Evolutionary conservation across 1,140 invertebrate species (phyloP).

Genomic region (Prorops nasuta): DNA sequence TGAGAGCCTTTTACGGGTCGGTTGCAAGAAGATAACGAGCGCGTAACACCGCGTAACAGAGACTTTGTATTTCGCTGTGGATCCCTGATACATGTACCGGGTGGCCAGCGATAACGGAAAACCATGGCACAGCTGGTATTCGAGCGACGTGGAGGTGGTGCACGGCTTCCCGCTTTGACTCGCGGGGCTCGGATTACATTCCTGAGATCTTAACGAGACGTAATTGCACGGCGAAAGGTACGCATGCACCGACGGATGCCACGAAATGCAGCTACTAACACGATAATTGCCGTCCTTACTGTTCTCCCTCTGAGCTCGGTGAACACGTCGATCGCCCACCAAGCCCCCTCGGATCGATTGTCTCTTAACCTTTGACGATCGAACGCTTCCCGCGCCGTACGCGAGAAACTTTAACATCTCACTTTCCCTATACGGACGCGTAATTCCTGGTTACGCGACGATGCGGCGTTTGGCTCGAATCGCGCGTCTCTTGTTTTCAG

Average conservation of each 20-base stretch:
- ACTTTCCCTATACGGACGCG: no score
- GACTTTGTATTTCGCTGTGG: not conserved
- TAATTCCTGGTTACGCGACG: no score
- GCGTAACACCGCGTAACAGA: slow-evolving; percentile 25
- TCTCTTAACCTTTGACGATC: no score
- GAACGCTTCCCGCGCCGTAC: no score
- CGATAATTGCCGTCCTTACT: slow-evolving; percentile 48
- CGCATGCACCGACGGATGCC: slow-evolving; percentile 37
- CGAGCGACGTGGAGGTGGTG: slow-evolving; percentile 23
- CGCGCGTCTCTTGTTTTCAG: no score
- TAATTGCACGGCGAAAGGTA: slow-evolving; percentile 46
- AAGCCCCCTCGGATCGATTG: no score
- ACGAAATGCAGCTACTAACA: slow-evolving; percentile 43
- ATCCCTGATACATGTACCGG: not conserved
- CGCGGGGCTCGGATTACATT: slow-evolving; percentile 31
- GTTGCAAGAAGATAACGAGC: slow-evolving; percentile 19
- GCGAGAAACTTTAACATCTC: no score
- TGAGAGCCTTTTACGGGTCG: not conserved
- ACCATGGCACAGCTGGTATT: slow-evolving; percentile 12
- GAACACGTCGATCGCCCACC: slow-evolving; percentile 24
- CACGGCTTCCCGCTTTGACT: slow-evolving; percentile 36
- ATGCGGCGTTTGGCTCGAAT: no score
- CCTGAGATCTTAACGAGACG: slow-evolving; percentile 44
- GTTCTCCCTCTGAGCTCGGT: slow-evolving; percentile 10
- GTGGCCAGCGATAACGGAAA: slow-evolving; percentile 17